Conservation (phyloP, 2,888 invertebrate genomes). For the Phlogophora meticulosa region DNA sequence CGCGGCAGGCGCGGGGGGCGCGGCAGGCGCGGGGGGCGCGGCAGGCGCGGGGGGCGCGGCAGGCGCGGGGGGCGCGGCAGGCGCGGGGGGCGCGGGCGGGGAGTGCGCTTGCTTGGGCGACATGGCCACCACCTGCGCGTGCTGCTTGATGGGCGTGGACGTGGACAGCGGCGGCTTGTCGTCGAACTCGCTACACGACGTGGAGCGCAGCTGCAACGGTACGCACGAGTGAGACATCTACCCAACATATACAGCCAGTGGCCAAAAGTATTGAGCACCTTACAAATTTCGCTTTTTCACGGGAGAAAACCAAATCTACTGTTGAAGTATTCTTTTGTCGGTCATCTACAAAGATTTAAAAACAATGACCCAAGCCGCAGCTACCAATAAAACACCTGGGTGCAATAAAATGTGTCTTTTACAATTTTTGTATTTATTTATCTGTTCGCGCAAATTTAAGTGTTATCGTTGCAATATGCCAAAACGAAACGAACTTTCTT, state of each 20-base stretch:
- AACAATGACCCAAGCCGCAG: too few species aligned
- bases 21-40: slow-evolving; percentile 20
- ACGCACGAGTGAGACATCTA: background rate
- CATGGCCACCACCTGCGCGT: slow-evolving; percentile 84
- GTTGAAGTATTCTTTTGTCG: too few species aligned
- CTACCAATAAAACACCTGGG: too few species aligned
- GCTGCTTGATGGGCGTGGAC: slow-evolving; percentile 84
- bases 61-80: slow-evolving; percentile 76
- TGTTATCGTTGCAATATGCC: too few species aligned
- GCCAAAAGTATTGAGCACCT: too few species aligned
- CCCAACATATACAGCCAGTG: background rate
- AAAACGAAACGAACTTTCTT: too few species aligned
- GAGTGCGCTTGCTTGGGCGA: slow-evolving; percentile 77
- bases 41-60: background rate
- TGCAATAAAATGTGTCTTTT: too few species aligned
- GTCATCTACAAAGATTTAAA: too few species aligned
- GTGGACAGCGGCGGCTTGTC: slow-evolving; percentile 78
- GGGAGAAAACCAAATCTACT: too few species aligned
- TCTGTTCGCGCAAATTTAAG: too few species aligned
- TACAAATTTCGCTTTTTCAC: too few species aligned
- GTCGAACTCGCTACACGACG: slow-evolving; percentile 71
- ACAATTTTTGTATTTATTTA: too few species aligned
- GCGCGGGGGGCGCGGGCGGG: slow-evolving; percentile 1
- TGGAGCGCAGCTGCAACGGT: slow-evolving; percentile 68
- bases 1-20: slow-evolving; percentile 35